Evolutionary conservation across 2,113 vertebrate species (phyloP), one percentile per base, ranked within the genome.

Genomic region (Perca schrenkii): DNA sequence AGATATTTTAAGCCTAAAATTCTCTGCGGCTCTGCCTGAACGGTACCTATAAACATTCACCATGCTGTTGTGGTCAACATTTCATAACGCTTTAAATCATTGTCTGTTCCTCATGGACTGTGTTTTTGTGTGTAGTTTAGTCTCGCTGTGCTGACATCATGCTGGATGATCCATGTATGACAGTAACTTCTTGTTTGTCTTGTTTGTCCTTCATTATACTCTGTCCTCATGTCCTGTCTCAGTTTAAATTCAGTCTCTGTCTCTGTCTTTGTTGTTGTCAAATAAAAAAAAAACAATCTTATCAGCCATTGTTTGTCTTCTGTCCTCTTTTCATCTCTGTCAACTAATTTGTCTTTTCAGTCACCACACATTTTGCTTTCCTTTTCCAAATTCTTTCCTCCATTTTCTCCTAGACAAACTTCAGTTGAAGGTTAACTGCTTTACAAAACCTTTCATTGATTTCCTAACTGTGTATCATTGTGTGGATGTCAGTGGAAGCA

Each of bases 221-320:
- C 66, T 81, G 31, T 89, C 76, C 63, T 70, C 54, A 46, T 84
- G 57, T 89, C 25, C 14, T 8, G 53, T 89, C 72, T 78, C 6
- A 1, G 15, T 73, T 56, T 63, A 53, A 60, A 47, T 57, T 57
- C 40, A 54, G 10, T 88, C 63, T 88, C 60, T 90, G 82, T 92
- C 64, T 82, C 65, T 90, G 82, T 92, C 64, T 82, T 57, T 92
- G 50, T 85, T 75, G 80, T 91, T 68, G 84, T 93, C 83, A 78
- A 95, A 94, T 93, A 94, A 95, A 93, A 88, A 78, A 67, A 46
- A 58, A 13, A 1, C 34, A 50, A 81, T 88, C 80, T 75, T 56
- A 83, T 85, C 87, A 87, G 73, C 74, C 70, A 89, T 86, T 53
- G 71, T 88, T 81, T 90, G 88, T 92, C 87, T 79, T 91, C 82